Conservation (phyloP, 2,888 invertebrate species). For the Idaea dimidiata region DNA sequence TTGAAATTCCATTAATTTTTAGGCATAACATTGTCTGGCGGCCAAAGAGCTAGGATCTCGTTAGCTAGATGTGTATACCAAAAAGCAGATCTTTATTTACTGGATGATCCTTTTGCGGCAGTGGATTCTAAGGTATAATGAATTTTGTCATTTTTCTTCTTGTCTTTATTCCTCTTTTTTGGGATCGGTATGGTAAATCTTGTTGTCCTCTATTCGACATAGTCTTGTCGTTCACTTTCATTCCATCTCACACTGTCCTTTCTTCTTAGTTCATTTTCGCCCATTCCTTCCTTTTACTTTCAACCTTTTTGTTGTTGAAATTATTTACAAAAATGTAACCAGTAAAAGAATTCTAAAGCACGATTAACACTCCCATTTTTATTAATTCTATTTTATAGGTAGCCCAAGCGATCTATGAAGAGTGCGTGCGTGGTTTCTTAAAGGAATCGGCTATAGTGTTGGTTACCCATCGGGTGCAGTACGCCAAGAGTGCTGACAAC, state of each 20-base stretch:
- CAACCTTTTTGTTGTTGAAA: no score
- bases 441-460: conserved; percentile 78
- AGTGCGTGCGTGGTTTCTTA: conserved; percentile 80
- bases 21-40: conserved; percentile 84
- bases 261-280: no score
- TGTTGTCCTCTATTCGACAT: no score
- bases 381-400: conserved; percentile 43
- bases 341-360: no score
- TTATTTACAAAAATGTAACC: no score
- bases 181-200: no score
- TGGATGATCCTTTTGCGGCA: conserved; percentile 82
- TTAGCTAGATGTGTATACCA: conserved; percentile 81
- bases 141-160: no score
- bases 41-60: conserved; percentile 83
- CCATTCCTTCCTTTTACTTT: no score
- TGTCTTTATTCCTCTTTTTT: no score
- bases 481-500: conserved; percentile 66
- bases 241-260: no score
- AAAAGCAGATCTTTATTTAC: conserved; percentile 82
- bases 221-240: no score
- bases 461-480: conserved; percentile 85
- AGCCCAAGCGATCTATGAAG: conserved; percentile 82
- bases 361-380: no score
- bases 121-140: conserved; percentile 84
- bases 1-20: background rate